These are phyloP conservation scores for Drosophila santomea DNA, from an alignment of 1,140 invertebrate genomes.

Conservation along the genomic window DNA sequence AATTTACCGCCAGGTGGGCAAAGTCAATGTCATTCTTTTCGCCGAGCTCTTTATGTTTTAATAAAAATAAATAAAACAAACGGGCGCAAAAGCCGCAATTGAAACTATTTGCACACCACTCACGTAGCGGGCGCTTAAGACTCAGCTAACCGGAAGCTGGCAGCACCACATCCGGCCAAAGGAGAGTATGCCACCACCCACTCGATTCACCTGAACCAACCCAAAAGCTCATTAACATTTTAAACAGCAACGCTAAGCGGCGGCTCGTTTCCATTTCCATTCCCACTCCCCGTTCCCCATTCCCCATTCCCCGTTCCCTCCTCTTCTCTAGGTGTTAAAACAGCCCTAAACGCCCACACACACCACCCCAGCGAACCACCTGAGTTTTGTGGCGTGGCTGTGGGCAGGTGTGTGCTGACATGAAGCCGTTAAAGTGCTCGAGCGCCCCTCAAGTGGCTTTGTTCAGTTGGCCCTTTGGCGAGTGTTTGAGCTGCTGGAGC, in stretches of 20 bases:
- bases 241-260: constrained; percentile 80
- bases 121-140: constrained; percentile 75
- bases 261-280: constrained; percentile 46
- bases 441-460: constrained; percentile 82
- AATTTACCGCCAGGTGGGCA: constrained; percentile 80
- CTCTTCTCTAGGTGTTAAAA: constrained; percentile 75
- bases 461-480: constrained; percentile 78
- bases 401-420: constrained; percentile 64
- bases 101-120: constrained; percentile 83
- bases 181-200: constrained; percentile 12
- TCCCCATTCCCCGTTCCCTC: constrained; percentile 3
- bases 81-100: constrained; percentile 78
- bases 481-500: constrained; percentile 67
- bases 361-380: constrained; percentile 7
- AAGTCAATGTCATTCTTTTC: constrained; percentile 77
- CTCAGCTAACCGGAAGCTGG: constrained; percentile 79
- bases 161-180: constrained; percentile 72
- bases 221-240: constrained; percentile 83
- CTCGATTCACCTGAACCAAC: constrained; percentile 37
- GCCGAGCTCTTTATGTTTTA: constrained; percentile 75
- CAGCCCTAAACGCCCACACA: constrained; percentile 68
- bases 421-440: constrained; percentile 80
- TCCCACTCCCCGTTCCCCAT: not conserved
- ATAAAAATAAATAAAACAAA: constrained; percentile 84
- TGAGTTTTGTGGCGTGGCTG: constrained; percentile 26